Conservation (phyloP, 2,888 invertebrate genomes). For the Amitus sp. region DNA sequence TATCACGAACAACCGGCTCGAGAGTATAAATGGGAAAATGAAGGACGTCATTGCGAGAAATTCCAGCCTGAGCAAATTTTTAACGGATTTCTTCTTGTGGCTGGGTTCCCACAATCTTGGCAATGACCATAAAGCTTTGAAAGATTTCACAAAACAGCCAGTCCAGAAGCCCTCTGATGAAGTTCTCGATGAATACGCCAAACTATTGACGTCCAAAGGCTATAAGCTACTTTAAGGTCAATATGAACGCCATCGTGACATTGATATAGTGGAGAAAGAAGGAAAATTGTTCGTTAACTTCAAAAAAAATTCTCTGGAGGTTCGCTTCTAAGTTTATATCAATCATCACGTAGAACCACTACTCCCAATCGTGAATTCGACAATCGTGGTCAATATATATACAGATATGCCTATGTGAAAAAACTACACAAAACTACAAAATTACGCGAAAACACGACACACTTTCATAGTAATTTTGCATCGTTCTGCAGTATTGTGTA, state of each 20-base stretch:
- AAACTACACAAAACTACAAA: too few relatives aligned
- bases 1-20: constrained; percentile 9
- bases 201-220: neutral
- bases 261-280: neutral
- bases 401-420: too few relatives aligned
- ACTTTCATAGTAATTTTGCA: too few relatives aligned
- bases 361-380: too few relatives aligned
- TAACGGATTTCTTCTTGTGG: neutral
- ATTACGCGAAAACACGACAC: too few relatives aligned
- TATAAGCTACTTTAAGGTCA: neutral
- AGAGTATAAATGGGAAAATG: constrained; percentile 6
- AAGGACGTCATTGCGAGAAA: neutral
- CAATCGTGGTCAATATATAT: too few relatives aligned
- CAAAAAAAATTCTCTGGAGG: too few relatives aligned
- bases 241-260: neutral
- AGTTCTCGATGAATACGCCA: neutral
- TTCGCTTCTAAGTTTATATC: too few relatives aligned
- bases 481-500: too few relatives aligned
- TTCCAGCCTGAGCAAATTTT: neutral
- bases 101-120: neutral
- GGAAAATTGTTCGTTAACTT: too few relatives aligned
- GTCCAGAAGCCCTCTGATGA: neutral
- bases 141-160: neutral
- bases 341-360: too few relatives aligned
- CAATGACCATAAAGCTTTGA: neutral